Evolutionary conservation across 2,888 invertebrate species (phyloP), one percentile per base, ranked within the genome.

Genomic region (Drosophila tanythrix): DNA sequence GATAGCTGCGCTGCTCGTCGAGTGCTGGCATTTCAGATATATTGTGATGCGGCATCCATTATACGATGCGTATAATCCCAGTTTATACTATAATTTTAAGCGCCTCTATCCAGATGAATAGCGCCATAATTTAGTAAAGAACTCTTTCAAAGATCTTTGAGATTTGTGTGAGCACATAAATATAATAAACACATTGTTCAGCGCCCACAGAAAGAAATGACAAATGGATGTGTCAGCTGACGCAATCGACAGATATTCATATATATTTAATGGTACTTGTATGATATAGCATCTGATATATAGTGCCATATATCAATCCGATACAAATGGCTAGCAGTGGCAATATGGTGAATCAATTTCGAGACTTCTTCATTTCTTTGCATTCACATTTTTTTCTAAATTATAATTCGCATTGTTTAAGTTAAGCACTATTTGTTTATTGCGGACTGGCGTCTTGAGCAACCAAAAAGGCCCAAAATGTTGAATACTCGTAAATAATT

Each of bases 11-110:
- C 91, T 97, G 0, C 81, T 95, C 2, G 93, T 93, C 0, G 97
- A 97, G 93, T 90, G 95, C 31, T 83, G 95, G 64, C 94, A 97
- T 91, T 97, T 96, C 95, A 94, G 95, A 78, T 94, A 94, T 61
- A 82, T 96, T 0, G 95, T 96, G 0, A 94, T 94, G 91, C 94
- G 92, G 79, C 94, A 96, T 93, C 97, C 97, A 0, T 93, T 94
- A 48, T 97, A 95, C 90, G 96, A 97, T 91, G 96, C 95, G 87
- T 96, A 90, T 18, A 92, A 92, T 80, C 88, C 91, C 3, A 87
- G 83, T 43, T 82, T 92, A 3, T 93, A 93, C 68, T 93, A 92
- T 46, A 92, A 89, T 52, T 92, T 88, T 40, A 90, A 80, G 58
- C 82, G 87, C 2, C 79, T 81, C 40, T 89, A 81, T 73, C 79